These are phyloP conservation scores for Psittacula derbiana DNA, from an alignment of 2,797 vertebrate genomes.

Conservation along the genomic window DNA sequence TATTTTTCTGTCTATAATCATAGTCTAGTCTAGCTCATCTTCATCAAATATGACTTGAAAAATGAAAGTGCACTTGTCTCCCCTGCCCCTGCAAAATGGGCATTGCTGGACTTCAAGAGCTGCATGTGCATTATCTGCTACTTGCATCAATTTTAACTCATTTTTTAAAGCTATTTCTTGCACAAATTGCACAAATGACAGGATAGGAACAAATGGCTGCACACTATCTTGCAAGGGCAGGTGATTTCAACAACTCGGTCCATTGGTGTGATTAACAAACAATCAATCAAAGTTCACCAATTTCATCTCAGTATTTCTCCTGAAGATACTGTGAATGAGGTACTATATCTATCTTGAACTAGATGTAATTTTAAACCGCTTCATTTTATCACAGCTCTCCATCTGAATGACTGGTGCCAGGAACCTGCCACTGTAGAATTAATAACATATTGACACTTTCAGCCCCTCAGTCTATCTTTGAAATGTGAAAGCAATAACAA, in stretches of 20 bases:
- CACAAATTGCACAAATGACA: not conserved
- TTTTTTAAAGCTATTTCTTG: not conserved
- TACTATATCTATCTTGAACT: slow-evolving; percentile 14
- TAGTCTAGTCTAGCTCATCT: not conserved
- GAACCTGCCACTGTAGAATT: slow-evolving; percentile 51
- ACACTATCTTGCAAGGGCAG: not conserved
- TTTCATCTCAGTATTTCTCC: slow-evolving; percentile 8
- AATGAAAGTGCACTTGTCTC: not conserved
- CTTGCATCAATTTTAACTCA: not conserved
- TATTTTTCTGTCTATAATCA: not conserved
- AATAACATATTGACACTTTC: slow-evolving; percentile 59
- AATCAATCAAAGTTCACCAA: slow-evolving; percentile 19
- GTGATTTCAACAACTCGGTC: not conserved
- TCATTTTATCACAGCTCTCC: slow-evolving; percentile 55
- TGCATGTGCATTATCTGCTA: not conserved
- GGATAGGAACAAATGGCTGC: not conserved
- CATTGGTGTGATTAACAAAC: slow-evolving; percentile 22
- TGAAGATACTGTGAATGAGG: not conserved
- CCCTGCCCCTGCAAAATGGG: not conserved
- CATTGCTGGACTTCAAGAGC: not conserved
- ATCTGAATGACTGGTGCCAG: slow-evolving; percentile 54
- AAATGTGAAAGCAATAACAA: slow-evolving; percentile 28
- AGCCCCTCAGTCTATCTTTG: slow-evolving; percentile 2
- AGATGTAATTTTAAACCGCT: slow-evolving; percentile 42
- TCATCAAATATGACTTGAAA: not conserved